These are phyloP conservation scores for human DNA, from an alignment of 2,113 vertebrate species.

Conservation along the genomic window GRCh38 chr7:122853501-122854000, in stretches of 20 bases:
- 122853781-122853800: not conserved
- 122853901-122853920: not conserved
- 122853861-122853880: not conserved
- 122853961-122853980: not conserved
- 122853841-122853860: not conserved
- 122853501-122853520: not conserved
- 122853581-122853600: not conserved
- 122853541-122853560: not conserved
- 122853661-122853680: not conserved
- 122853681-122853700: not conserved
- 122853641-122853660: not conserved
- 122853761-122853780: not conserved
- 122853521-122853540: not conserved
- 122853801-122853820: not conserved
- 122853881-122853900: not conserved
- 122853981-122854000: not conserved
- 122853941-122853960: not conserved
- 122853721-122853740: not conserved
- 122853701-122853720: not conserved
- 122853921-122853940: not conserved
- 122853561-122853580: not conserved
- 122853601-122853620: not conserved
- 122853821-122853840: accelerated
- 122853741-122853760: not conserved
- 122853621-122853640: not conserved